These are phyloP conservation scores for Leucopsar rothschildi DNA, from an alignment of 2,113 vertebrate genomes.

Conservation along the genomic window DNA sequence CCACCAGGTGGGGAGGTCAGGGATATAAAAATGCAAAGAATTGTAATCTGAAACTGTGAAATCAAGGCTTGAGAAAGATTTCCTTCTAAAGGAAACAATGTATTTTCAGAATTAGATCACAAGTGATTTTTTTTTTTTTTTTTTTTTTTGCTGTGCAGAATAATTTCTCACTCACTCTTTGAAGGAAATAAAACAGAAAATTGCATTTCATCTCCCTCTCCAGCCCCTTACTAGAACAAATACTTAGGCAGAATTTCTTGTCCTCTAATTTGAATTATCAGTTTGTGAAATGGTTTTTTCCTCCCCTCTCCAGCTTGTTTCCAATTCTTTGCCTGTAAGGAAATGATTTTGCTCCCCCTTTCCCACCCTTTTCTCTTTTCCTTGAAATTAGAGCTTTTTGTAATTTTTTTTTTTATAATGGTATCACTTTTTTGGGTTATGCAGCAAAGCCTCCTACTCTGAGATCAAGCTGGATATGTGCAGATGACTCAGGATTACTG, in stretches of 20 bases:
- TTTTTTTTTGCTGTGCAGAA: neutral
- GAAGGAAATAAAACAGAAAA: slow-evolving; percentile 5
- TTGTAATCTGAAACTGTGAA: slow-evolving; percentile 7
- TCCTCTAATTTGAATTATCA: neutral
- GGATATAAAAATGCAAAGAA: slow-evolving; percentile 18
- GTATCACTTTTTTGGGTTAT: neutral
- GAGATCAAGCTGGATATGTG: neutral
- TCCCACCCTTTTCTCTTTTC: neutral
- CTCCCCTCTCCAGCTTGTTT: neutral
- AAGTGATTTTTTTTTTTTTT: neutral
- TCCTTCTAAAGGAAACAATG: slow-evolving; percentile 19
- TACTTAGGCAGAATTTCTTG: neutral
- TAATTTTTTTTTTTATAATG: neutral
- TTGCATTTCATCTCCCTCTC: neutral
- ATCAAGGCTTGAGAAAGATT: neutral
- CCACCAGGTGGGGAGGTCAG: neutral
- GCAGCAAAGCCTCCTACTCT: neutral
- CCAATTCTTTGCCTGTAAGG: neutral
- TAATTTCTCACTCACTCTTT: slow-evolving; percentile 12
- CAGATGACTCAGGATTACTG: neutral
- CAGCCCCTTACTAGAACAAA: neutral
- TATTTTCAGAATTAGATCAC: slow-evolving; percentile 3
- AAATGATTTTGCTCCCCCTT: neutral
- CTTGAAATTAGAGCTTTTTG: neutral
- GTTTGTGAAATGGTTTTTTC: neutral